Percentiles rank a stretch among this genome's conserved stretches.
phyloP scores from a whole-genome alignment of 92 coral and sea anemone species.

The Porites evermanni region DNA sequence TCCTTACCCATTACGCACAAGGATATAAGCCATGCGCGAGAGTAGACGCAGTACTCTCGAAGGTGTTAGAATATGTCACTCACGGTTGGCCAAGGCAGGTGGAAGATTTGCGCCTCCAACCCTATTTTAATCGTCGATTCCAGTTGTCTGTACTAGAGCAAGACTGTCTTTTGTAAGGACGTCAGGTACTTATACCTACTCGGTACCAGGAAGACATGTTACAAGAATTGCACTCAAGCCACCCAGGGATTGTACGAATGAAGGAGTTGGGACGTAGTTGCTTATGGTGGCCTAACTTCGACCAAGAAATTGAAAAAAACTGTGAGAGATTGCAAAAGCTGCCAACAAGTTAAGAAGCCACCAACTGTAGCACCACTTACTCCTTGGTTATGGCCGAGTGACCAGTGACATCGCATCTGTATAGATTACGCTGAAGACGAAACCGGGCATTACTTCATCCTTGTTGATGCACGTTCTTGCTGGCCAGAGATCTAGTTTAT shows the following conservation, averaged over 20 bases:
- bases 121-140: constrained; percentile 14
- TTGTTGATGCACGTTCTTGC: constrained; percentile 39
- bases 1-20: constrained; percentile 25
- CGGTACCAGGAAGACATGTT: constrained; percentile 26
- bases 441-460: background rate
- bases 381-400: constrained; percentile 47
- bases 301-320: background rate
- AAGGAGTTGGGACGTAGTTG: constrained; percentile 41
- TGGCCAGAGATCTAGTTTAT: constrained; percentile 44
- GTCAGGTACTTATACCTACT: background rate
- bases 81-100: constrained; percentile 39
- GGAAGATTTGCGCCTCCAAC: constrained; percentile 23
- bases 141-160: constrained; percentile 34
- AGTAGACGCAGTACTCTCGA: constrained; percentile 42
- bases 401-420: constrained; percentile 25
- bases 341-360: constrained; percentile 28
- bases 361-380: constrained; percentile 40
- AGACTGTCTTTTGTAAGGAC: constrained; percentile 35
- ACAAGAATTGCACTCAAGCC: constrained; percentile 45
- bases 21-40: constrained; percentile 28
- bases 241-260: constrained; percentile 50
- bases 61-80: constrained; percentile 16
- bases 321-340: constrained; percentile 4
- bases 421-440: constrained; percentile 45
- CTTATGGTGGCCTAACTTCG: constrained; percentile 49